Percentiles rank a stretch among this genome's conserved stretches.
Conservation (phyloP, 2,888 invertebrate species). For the Parnassius smintheus region DNA sequence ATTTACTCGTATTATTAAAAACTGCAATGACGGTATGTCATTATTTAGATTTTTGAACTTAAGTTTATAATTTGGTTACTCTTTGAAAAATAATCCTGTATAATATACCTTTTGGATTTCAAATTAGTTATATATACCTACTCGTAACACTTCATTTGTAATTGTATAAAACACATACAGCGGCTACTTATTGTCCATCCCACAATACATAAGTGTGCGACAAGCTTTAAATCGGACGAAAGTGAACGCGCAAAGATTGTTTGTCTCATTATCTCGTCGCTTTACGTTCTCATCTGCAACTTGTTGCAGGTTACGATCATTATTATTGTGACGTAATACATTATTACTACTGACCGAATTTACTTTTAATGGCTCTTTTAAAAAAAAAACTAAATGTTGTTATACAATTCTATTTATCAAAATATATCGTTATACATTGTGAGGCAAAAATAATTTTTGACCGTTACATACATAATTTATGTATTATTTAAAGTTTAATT, state of each 20-base stretch:
- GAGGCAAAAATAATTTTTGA: too few relatives aligned
- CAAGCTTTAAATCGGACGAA: constrained; percentile 5
- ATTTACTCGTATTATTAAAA: too few relatives aligned
- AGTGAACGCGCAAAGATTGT: constrained; percentile 11
- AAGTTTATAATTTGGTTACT: too few relatives aligned
- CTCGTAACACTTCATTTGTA: too few relatives aligned
- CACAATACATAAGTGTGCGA: background rate
- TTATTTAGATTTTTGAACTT: too few relatives aligned
- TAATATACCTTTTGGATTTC: too few relatives aligned
- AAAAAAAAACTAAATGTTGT: background rate
- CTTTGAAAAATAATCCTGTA: too few relatives aligned
- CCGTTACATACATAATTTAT: too few relatives aligned
- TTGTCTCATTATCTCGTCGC: background rate
- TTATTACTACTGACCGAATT: constrained; percentile 5
- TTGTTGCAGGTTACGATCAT: background rate
- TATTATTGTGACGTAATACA: constrained; percentile 4
- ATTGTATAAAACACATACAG: background rate
- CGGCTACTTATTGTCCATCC: background rate
- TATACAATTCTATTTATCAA: background rate
- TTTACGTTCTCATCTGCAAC: background rate
- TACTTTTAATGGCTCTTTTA: background rate
- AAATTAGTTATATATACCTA: too few relatives aligned
- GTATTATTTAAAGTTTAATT: too few relatives aligned
- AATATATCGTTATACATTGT: background rate
- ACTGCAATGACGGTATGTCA: too few relatives aligned